A percentile compares a stretch with the other conserved stretches of the same genome.
phyloP scores from a whole-genome alignment of 2,113 vertebrate species.

The Lota lota region DNA sequence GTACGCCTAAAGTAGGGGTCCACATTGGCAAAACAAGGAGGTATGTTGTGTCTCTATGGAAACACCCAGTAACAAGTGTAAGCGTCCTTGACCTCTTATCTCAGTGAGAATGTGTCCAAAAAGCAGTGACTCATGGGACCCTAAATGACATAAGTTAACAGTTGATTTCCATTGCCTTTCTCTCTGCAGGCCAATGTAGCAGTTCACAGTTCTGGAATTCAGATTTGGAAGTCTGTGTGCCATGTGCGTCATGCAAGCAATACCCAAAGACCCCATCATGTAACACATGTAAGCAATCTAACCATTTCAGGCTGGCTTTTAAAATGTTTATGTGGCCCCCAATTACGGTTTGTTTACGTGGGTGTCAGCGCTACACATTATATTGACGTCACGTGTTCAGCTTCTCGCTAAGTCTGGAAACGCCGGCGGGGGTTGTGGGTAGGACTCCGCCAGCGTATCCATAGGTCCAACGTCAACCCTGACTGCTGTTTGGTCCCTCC shows the following conservation, averaged over 20 bases:
- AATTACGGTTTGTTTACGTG: background rate
- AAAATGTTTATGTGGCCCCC: background rate
- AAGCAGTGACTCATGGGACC: background rate
- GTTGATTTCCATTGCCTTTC: background rate
- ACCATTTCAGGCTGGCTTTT: background rate
- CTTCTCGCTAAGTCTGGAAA: too few relatives aligned
- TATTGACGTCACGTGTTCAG: too few relatives aligned
- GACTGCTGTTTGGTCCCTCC: too few relatives aligned
- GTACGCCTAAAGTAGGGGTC: too few relatives aligned
- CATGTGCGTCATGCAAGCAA: conserved; percentile 67
- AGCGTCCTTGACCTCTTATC: background rate
- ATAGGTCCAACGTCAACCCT: too few relatives aligned
- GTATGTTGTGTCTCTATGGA: background rate
- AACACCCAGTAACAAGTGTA: background rate
- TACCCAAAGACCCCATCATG: conserved; percentile 78
- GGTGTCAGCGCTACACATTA: too few relatives aligned
- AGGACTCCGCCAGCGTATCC: too few relatives aligned
- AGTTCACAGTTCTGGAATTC: conserved; percentile 68
- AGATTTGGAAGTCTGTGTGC: conserved; percentile 63
- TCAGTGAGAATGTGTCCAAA: too few relatives aligned
- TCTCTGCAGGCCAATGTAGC: conserved; percentile 56
- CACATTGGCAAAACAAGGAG: background rate
- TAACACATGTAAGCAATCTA: conserved; percentile 70
- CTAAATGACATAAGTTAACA: conserved; percentile 7
- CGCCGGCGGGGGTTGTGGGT: too few relatives aligned